These are phyloP conservation scores for Mythimna vitellina DNA, from an alignment of 2,888 invertebrate genomes.

Conservation along the genomic window DNA sequence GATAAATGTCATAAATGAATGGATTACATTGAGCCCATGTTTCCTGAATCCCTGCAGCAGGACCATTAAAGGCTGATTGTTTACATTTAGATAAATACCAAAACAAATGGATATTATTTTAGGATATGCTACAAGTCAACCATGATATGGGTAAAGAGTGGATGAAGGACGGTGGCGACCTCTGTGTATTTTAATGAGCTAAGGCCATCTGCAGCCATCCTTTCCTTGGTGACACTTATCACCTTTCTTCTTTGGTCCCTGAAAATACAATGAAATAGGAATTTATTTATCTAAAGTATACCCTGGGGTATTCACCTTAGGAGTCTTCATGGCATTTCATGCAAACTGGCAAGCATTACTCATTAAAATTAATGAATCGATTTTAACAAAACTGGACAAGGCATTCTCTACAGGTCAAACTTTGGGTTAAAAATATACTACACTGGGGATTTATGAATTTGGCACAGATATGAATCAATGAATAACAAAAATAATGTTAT, in stretches of 20 bases:
- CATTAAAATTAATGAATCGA: too few species aligned
- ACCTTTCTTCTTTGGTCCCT: slow-evolving; percentile 87
- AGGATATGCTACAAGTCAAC: slow-evolving; percentile 87
- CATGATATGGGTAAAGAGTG: slow-evolving; percentile 92
- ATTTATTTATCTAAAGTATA: too few species aligned
- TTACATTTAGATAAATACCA: slow-evolving; percentile 24
- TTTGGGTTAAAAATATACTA: too few species aligned
- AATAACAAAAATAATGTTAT: too few species aligned
- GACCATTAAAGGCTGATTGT: neutral
- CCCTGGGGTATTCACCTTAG: too few species aligned
- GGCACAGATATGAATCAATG: too few species aligned
- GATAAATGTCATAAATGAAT: neutral
- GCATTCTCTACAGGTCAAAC: too few species aligned
- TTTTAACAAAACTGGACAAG: too few species aligned
- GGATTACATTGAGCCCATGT: neutral
- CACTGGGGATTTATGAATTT: too few species aligned
- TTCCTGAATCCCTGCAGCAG: neutral
- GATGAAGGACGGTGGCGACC: slow-evolving; percentile 89
- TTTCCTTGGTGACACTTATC: slow-evolving; percentile 84
- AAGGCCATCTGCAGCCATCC: slow-evolving; percentile 91
- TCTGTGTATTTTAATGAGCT: slow-evolving; percentile 91
- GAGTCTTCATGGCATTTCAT: too few species aligned
- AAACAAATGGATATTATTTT: slow-evolving; percentile 23
- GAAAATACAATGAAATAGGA: slow-evolving; percentile 55
- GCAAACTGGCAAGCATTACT: too few species aligned